Evolutionary conservation across 1,140 invertebrate species (phyloP), one percentile per base, ranked within the genome.

Genomic region (Macrocentrus cingulum): DNA sequence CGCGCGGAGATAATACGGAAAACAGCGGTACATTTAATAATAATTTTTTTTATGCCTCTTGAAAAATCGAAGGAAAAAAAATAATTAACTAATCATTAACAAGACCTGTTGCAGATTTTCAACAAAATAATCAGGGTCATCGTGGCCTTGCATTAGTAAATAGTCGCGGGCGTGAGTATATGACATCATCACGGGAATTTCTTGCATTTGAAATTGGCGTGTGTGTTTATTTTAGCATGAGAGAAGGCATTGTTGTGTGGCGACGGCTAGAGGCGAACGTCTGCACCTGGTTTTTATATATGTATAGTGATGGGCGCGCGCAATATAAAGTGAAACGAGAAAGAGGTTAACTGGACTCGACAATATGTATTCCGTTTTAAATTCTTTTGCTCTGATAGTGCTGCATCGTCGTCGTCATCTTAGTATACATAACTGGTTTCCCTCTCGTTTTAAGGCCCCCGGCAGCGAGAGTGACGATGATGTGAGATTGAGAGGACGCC

Each of bases 371-470:
- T 73, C 66, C 72, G 68, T 73, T 73, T 72, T 56, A 44, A 65
- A 66, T 69, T 74, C 71, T 69, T 71, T 65, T 62, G 56, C 25
- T 36, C 7, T 7, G n/a, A n/a, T n/a, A n/a, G n/a, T n/a, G n/a
- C n/a, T 39, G 16, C 22, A 16, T 39, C 22, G 5, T 44, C n/a
- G 54, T 55, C 57, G n/a, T n/a, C n/a, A n/a, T n/a, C n/a, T n/a
- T n/a, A n/a, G n/a, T n/a, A n/a, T n/a, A n/a, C n/a, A n/a, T n/a
- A 75, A 74, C 73, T 69, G 72, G 73, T 76, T 76, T 74, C 66
- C 58, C 65, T 64, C 37, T 62, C 63, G 56, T 61, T 55, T 18
- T 44, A 34, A 59, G 29, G 51, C n/a, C 46, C 61, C 44, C 55
- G n/a, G 58, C 45, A 42, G 51, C 46, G n/a, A n/a, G 49, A 23